Evolutionary conservation across 2,797 vertebrate genomes (phyloP), one percentile per base, ranked within the genome.

Genomic region (Mus spretus): DNA sequence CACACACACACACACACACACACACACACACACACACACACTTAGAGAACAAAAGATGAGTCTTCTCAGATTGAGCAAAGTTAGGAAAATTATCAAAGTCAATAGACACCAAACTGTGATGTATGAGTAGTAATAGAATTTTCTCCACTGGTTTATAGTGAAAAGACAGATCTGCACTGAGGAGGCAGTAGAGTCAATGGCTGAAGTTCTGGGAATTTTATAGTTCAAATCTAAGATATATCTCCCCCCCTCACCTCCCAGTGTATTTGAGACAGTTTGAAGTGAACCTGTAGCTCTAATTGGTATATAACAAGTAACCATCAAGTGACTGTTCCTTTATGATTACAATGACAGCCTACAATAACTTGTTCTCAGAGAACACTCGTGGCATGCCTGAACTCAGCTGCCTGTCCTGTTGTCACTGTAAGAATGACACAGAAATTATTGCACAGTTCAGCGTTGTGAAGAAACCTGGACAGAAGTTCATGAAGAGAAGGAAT

Each of bases 51-150:
- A 75, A 77, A 86, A 37, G 5, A 67, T 14, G 3, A 37, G 3
- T 63, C 82, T 84, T 90, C 61, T 86, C 14, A 37, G 20, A 89
- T 2, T 74, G 26, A 55, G 11, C 55, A 59, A 86, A 59, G 55
- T 63, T 63, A 89, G 20, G 34, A 65, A 94, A 57, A 37, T 92
- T 40, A 63, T 93, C 55, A 91, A 67, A 10, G 10, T 50, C 55
- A 91, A 40, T 13, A 53, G 57, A 78, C 20, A 47, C 0, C 0
- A 5, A 83, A 61, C 70, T 67, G 22, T n/a, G 26, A 93, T 3
- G 34, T 89, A 55, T 83, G 50, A 85, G 63, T n/a, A 22, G 44
- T 70, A 19, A 75, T 87, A 74, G 20, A 19, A 83, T 95, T 95
- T 93, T 89, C 80, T 91, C 44, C 19, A 44, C 40, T 44, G 26